Evolutionary conservation across 2,888 invertebrate species (phyloP).

Genomic region (Lasioglossum pauxillum): DNA sequence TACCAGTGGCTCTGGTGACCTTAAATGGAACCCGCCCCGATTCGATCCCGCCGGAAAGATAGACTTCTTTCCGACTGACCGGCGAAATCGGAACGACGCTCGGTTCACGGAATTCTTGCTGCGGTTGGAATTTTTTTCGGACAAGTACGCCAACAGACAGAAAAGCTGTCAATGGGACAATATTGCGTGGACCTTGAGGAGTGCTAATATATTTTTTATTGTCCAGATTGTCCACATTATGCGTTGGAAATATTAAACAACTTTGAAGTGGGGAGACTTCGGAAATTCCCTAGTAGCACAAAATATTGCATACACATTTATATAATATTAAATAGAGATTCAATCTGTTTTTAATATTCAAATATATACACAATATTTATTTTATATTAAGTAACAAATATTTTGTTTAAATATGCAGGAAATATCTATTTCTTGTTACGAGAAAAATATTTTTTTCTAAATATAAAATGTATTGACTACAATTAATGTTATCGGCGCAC

Average conservation of each 20-base stretch:
- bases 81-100: neutral
- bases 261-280: neutral
- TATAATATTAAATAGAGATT: too few relatives aligned
- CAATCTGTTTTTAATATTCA: too few relatives aligned
- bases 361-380: too few relatives aligned
- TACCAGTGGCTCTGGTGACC: constrained; percentile 5
- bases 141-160: accelerated
- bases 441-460: too few relatives aligned
- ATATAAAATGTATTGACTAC: too few relatives aligned
- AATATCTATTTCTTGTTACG: too few relatives aligned
- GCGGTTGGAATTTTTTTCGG: neutral
- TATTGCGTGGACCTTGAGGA: neutral
- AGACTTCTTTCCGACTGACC: neutral
- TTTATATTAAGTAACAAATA: too few relatives aligned
- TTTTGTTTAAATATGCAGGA: too few relatives aligned
- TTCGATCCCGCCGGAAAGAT: neutral
- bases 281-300: neutral
- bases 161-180: too few relatives aligned
- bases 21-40: constrained; percentile 3
- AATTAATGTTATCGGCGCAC: too few relatives aligned
- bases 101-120: neutral
- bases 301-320: too few relatives aligned
- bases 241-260: neutral
- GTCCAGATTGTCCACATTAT: neutral
- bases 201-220: neutral